Conservation (phyloP, 2,113 vertebrate genomes). For the Rhinopomastus cyanomelas region DNA sequence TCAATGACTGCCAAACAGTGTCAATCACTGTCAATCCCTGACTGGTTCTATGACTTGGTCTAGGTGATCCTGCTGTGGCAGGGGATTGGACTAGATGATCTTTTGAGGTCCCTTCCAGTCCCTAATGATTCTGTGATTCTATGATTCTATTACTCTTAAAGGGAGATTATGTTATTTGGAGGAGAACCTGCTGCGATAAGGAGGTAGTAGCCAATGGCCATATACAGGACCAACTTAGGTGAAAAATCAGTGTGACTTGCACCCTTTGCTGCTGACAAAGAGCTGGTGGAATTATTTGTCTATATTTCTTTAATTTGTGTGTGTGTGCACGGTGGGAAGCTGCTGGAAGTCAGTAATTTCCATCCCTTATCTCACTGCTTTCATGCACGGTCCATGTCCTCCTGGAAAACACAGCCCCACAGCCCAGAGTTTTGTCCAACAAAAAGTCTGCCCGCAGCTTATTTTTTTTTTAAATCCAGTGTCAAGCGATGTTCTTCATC, state of each 20-base stretch:
- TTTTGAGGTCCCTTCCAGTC: no score
- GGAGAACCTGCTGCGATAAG: background rate
- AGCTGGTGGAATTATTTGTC: background rate
- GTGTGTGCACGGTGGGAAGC: background rate
- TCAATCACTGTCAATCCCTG: no score
- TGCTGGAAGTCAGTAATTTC: background rate
- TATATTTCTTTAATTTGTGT: no score
- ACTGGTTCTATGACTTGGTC: no score
- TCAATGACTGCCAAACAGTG: no score
- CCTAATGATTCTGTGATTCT: no score
- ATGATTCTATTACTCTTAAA: background rate
- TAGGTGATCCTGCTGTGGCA: no score
- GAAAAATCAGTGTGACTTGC: background rate
- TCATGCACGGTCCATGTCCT: background rate
- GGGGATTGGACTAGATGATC: no score
- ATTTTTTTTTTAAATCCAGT: conserved; percentile 25
- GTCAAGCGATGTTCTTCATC: background rate
- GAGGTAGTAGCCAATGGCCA: background rate
- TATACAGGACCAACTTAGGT: background rate
- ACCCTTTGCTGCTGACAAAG: background rate
- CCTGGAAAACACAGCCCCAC: background rate
- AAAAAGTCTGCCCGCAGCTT: background rate
- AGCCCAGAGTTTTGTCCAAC: background rate
- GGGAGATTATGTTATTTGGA: background rate
- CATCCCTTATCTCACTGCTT: background rate